These are phyloP conservation scores for Beaufortia kweichowensis DNA, from an alignment of 2,113 vertebrate species.

Conservation along the genomic window DNA sequence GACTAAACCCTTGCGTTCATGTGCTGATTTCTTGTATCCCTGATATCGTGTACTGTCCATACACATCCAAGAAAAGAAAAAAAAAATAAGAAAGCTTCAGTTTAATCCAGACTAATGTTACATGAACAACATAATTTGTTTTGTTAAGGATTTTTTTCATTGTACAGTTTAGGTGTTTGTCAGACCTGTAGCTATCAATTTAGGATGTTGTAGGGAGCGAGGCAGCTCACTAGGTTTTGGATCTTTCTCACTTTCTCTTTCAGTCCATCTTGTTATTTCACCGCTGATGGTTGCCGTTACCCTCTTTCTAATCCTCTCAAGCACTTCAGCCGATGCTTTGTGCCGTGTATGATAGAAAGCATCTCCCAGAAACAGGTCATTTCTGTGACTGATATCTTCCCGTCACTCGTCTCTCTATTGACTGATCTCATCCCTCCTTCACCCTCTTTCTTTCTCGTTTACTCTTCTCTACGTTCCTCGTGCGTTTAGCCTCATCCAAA, in stretches of 20 bases:
- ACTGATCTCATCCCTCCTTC: conserved; percentile 6
- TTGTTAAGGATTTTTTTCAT: too few species aligned
- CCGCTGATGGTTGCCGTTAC: conserved; percentile 10
- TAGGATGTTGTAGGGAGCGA: too few species aligned
- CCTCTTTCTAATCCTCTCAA: conserved; percentile 31
- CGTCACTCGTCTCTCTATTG: not conserved
- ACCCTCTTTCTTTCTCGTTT: not conserved
- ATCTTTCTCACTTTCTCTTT: conserved; percentile 15
- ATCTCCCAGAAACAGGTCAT: conserved; percentile 7
- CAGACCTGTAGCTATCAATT: too few species aligned
- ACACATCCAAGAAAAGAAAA: too few species aligned
- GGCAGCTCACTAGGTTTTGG: too few species aligned
- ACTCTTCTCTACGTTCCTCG: not conserved
- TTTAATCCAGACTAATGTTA: too few species aligned
- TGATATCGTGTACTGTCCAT: too few species aligned
- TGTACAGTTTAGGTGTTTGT: too few species aligned
- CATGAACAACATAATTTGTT: too few species aligned
- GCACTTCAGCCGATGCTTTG: conserved; percentile 13
- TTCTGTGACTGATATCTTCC: conserved; percentile 38
- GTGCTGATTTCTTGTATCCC: too few species aligned
- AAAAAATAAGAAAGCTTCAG: too few species aligned
- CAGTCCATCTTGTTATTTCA: not conserved
- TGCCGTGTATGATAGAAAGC: conserved; percentile 26
- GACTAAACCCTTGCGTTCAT: too few species aligned
- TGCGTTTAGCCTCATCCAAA: conserved; percentile 57